Evolutionary conservation across 2,888 invertebrate genomes (phyloP), one percentile per base, ranked within the genome.

Genomic region (Cerastoderma edule): DNA sequence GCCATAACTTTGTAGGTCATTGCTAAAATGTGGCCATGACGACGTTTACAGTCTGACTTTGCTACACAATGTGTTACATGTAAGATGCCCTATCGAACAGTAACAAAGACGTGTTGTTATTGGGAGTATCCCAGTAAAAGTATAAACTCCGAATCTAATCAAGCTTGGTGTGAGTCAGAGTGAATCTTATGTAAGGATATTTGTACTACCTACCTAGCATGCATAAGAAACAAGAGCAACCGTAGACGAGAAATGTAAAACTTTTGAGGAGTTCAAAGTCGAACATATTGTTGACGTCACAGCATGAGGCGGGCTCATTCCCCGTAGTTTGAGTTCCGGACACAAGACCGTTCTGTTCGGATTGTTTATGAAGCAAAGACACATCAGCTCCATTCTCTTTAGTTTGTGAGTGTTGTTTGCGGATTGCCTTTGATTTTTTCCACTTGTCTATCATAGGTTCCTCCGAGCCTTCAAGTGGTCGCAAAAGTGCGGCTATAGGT

Each of bases 201-300:
- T n/a, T n/a, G n/a, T n/a, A n/a, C n/a, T n/a, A 83, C 86, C 84
- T 84, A 91, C 91, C 91, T 66, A 88, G 77, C 91, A 90, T 91
- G 71, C 89, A 89, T 0, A 91, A 85, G 68, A 90, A 88, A 70
- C 90, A 91, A 1, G 90, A 89, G 1, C 82, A 32, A 2, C 89
- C 89, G 66, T 91, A 91, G 10, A 91, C 78, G 2, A 89, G 68
- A 92, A 99, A 99, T 0, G 97, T 96, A 0, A 96, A 96, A 44
- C 97, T 97, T 89, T 95, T 95, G 64, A 99, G 94, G 0, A 99
- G 94, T 69, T 95, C 95, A 46, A 97, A 94, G 91, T 99, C 98
- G 91, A 98, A 94, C 73, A 78, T 81, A 4, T 39, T 46, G 3
- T 73, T 72, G 6, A 78, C 19, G 46, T 78, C 74, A 71, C 75